Conservation (phyloP, 2,797 vertebrate species). For the Crocodylus rhombifer region DNA sequence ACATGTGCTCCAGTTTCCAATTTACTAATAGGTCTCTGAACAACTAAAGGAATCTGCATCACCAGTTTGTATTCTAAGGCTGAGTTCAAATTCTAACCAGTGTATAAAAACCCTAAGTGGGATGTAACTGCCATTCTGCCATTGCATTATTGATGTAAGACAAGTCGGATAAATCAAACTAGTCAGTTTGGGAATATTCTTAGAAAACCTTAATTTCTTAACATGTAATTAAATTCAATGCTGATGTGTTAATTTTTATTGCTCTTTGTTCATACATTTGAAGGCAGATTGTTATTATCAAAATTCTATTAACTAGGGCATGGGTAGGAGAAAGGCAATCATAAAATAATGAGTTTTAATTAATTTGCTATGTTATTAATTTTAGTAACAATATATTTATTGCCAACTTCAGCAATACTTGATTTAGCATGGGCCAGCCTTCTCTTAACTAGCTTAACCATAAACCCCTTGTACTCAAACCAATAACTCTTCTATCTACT, state of each 20-base stretch:
- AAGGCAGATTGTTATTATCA: not conserved
- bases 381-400: not conserved
- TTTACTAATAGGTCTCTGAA: not conserved
- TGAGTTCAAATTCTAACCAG: not conserved
- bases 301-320: not conserved
- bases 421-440: not conserved
- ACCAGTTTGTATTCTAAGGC: not conserved
- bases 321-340: not conserved
- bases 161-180: not conserved
- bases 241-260: not conserved
- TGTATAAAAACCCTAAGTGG: not conserved
- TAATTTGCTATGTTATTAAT: conserved; percentile 25
- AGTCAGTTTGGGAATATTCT: not conserved
- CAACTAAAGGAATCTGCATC: not conserved
- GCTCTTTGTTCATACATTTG: not conserved
- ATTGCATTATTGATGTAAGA: not conserved
- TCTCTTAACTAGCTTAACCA: conserved; percentile 4
- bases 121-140: not conserved
- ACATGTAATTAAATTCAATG: not conserved
- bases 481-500: not conserved
- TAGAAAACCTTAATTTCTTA: not conserved
- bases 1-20: not conserved
- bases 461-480: not conserved
- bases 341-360: conserved; percentile 1
- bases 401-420: not conserved